These are phyloP conservation scores for Agrilus planipennis DNA, from an alignment of 1,140 invertebrate genomes.

Conservation along the genomic window DNA sequence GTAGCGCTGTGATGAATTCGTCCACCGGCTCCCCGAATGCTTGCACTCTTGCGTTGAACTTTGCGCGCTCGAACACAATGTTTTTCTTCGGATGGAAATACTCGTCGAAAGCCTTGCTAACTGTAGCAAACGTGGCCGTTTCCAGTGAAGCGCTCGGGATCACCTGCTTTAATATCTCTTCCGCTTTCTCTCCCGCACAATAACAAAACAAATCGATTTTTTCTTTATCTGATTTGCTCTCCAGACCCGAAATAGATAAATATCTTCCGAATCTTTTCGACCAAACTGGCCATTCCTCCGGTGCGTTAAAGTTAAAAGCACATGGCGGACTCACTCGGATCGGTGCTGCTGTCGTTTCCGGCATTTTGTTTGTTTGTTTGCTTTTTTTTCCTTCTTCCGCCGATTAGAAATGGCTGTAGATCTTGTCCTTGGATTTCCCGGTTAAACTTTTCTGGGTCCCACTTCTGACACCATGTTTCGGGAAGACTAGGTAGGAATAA, in stretches of 20 bases:
- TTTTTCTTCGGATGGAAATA: constrained; percentile 31
- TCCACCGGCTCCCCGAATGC: constrained; percentile 25
- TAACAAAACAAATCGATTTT: constrained; percentile 22
- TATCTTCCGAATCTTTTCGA: constrained; percentile 21
- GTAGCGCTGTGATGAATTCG: constrained; percentile 29
- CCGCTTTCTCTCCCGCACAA: constrained; percentile 22
- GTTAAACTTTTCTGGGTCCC: too few species aligned
- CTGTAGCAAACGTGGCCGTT: constrained; percentile 11
- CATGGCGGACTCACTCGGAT: too few species aligned
- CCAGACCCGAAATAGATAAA: constrained; percentile 14
- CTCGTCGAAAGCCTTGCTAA: constrained; percentile 19
- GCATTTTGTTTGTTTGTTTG: too few species aligned
- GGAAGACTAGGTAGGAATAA: too few species aligned
- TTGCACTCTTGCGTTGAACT: constrained; percentile 30
- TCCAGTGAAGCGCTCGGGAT: constrained; percentile 6
- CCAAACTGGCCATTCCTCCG: constrained; percentile 13
- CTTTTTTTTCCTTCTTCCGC: too few species aligned
- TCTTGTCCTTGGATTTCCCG: too few species aligned
- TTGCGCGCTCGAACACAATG: constrained; percentile 27
- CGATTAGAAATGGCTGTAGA: too few species aligned
- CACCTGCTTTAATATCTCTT: too few species aligned
- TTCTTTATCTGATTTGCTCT: constrained; percentile 15
- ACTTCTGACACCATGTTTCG: too few species aligned
- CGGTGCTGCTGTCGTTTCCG: too few species aligned
- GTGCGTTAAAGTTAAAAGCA: not conserved